Evolutionary conservation across 2,113 vertebrate genomes (phyloP).

Genomic region (Melanerpes aurifrons): DNA sequence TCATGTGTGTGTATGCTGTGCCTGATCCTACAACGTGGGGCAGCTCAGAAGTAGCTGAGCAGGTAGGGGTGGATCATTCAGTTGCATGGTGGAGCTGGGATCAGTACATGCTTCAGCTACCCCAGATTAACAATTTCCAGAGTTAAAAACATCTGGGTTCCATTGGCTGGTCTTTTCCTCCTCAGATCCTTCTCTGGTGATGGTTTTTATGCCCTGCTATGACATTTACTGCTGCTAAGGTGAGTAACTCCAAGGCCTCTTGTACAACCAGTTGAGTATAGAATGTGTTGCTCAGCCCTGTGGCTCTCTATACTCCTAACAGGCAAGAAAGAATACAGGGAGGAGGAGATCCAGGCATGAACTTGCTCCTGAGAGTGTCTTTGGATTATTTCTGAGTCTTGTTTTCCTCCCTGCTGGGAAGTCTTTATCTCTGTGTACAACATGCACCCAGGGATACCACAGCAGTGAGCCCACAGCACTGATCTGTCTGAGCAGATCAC

Average conservation of each 20-base stretch:
- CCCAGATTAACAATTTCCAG: not conserved
- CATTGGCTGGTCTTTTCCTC: not conserved
- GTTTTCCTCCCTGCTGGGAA: not conserved
- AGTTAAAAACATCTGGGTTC: not conserved
- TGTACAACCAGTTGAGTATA: not conserved
- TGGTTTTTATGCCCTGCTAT: fast-evolving
- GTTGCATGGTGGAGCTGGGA: not conserved
- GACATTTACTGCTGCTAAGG: not conserved
- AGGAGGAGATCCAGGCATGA: not conserved
- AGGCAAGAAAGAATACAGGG: fast-evolving
- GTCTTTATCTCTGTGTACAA: not conserved
- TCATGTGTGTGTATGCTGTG: not conserved
- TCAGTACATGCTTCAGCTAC: not conserved
- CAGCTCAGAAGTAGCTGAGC: not conserved
- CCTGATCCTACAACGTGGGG: fast-evolving
- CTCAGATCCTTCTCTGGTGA: not conserved
- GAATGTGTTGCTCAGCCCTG: not conserved
- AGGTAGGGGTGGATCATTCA: not conserved
- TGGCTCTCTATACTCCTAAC: not conserved
- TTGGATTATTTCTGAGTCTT: not conserved
- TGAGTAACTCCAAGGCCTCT: not conserved
- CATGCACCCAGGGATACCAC: not conserved
- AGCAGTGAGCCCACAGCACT: not conserved
- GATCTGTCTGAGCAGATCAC: not conserved
- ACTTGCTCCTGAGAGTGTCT: not conserved